Percentiles rank a stretch among this genome's conserved stretches.
Conservation (phyloP, 1,140 invertebrate species). For the Halyomorpha halys region DNA sequence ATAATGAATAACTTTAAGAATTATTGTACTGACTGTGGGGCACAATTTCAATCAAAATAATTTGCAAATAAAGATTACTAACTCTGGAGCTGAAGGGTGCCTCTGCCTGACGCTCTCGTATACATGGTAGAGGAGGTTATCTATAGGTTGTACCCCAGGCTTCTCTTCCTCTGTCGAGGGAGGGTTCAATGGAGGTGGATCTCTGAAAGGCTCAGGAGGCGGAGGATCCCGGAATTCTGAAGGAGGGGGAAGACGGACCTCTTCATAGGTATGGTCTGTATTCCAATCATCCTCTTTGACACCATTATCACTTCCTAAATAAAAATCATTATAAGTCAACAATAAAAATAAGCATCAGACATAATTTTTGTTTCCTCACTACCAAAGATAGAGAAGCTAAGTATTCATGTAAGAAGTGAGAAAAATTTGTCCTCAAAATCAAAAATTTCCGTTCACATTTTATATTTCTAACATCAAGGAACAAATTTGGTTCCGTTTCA, state of each 20-base stretch:
- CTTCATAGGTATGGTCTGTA: slow-evolving; percentile 55
- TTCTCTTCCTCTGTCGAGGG: slow-evolving; percentile 18
- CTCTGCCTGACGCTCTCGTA: slow-evolving; percentile 53
- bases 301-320: slow-evolving; percentile 22
- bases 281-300: slow-evolving; percentile 35
- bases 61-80: too few relatives aligned
- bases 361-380: too few relatives aligned
- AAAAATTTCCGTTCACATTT: too few relatives aligned
- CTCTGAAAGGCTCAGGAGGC: slow-evolving; percentile 59
- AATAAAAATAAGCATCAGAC: neutral
- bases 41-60: too few relatives aligned
- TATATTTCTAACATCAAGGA: too few relatives aligned
- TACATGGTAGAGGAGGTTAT: slow-evolving; percentile 70
- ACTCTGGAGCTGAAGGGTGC: slow-evolving; percentile 29
- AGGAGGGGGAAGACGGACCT: slow-evolving; percentile 64
- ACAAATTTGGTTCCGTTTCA: too few relatives aligned
- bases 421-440: too few relatives aligned
- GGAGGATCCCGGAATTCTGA: slow-evolving; percentile 73
- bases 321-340: neutral
- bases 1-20: too few relatives aligned
- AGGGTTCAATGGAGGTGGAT: slow-evolving; percentile 37
- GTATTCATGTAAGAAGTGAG: too few relatives aligned
- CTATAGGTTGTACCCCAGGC: slow-evolving; percentile 42
- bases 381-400: too few relatives aligned
- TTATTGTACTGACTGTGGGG: too few relatives aligned